Percentiles rank a stretch among this genome's conserved stretches.
phyloP scores from a whole-genome alignment of 2,797 vertebrate species.

The Pterois miles region DNA sequence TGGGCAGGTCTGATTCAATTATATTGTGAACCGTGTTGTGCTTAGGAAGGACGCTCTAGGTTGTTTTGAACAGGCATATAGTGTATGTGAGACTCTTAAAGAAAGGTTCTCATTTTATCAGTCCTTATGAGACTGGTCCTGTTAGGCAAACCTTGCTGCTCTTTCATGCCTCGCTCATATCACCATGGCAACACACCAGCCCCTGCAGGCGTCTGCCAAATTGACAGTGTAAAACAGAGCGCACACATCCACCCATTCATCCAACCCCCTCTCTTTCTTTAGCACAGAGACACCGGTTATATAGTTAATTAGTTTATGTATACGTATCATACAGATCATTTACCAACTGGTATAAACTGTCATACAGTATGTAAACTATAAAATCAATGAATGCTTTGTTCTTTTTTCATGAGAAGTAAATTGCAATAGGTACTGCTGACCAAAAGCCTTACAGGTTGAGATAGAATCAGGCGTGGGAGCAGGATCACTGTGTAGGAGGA shows the following conservation, averaged over 20 bases:
- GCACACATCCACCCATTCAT: constrained; percentile 80
- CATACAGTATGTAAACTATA: constrained; percentile 1
- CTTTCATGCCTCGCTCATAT: constrained; percentile 86
- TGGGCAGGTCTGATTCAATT: background rate
- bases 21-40: background rate
- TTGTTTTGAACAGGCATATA: constrained; percentile 48
- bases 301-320: constrained; percentile 70
- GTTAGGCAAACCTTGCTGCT: constrained; percentile 86
- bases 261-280: constrained; percentile 70
- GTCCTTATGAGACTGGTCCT: constrained; percentile 83
- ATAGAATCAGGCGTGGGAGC: constrained; percentile 76
- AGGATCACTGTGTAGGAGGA: constrained; percentile 76
- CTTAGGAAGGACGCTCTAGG: constrained; percentile 17
- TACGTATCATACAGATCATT: constrained; percentile 46
- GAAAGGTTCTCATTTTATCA: constrained; percentile 78
- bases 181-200: constrained; percentile 88
- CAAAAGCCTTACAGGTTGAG: constrained; percentile 73
- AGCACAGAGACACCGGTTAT: constrained; percentile 62
- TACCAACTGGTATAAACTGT: constrained; percentile 34
- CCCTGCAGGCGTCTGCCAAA: constrained; percentile 86
- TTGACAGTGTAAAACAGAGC: constrained; percentile 86
- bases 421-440: constrained; percentile 67
- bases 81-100: constrained; percentile 63
- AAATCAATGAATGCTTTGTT: constrained; percentile 47
- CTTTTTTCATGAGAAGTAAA: constrained; percentile 61